Percentiles rank a stretch among this genome's conserved stretches.
Evolutionary conservation across 2,113 vertebrate genomes (phyloP).

Genomic region (Platichthys stellatus): DNA sequence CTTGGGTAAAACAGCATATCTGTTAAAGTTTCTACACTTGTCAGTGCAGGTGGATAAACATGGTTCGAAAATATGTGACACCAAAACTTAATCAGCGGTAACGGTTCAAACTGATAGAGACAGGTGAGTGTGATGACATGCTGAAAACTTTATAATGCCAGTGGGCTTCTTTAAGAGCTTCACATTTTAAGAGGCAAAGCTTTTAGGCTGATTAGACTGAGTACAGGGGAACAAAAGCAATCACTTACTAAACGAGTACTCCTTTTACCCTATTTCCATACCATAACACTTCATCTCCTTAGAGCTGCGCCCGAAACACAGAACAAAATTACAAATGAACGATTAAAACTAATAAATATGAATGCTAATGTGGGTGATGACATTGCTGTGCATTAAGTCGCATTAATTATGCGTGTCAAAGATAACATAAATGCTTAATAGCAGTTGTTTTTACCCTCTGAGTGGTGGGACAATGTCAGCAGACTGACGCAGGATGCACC

Average conservation of each 20-base stretch:
- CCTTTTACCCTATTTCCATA: slow-evolving; percentile 53
- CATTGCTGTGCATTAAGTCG: neutral
- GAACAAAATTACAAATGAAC: slow-evolving; percentile 14
- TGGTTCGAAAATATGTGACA: neutral
- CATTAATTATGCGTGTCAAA: neutral
- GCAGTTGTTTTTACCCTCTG: slow-evolving; percentile 88
- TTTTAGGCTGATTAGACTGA: slow-evolving; percentile 75
- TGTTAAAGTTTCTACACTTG: slow-evolving; percentile 14
- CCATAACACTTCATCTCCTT: slow-evolving; percentile 64
- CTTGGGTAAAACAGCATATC: neutral
- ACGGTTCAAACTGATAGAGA: slow-evolving; percentile 26
- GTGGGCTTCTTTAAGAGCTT: slow-evolving; percentile 56
- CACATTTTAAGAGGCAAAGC: slow-evolving; percentile 69
- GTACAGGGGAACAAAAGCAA: slow-evolving; percentile 69
- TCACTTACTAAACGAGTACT: slow-evolving; percentile 70
- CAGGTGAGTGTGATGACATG: slow-evolving; percentile 49
- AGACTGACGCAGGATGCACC: slow-evolving; percentile 88
- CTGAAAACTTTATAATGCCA: slow-evolving; percentile 58
- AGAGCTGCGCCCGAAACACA: slow-evolving; percentile 47
- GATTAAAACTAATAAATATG: slow-evolving; percentile 8
- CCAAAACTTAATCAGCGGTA: slow-evolving; percentile 20
- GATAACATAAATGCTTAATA: neutral
- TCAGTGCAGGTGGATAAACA: slow-evolving; percentile 2
- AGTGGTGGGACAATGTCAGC: slow-evolving; percentile 95
- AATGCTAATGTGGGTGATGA: neutral